These are phyloP conservation scores for Drosophila diplacantha DNA, from an alignment of 2,888 invertebrate genomes.

Conservation along the genomic window DNA sequence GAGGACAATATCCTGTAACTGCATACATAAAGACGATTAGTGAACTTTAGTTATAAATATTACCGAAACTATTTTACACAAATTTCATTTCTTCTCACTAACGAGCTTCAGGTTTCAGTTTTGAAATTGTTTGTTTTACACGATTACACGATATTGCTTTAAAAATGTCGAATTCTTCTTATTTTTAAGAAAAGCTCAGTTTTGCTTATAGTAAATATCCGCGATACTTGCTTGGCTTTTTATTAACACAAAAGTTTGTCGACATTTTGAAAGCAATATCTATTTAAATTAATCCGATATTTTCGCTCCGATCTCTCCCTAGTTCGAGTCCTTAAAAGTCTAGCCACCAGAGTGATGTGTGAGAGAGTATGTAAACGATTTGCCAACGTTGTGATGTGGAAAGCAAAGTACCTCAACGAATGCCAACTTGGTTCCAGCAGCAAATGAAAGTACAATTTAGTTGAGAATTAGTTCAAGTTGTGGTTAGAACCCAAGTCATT, in stretches of 20 bases:
- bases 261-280: neutral
- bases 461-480: conserved; percentile 49
- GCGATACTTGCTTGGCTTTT: neutral
- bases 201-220: neutral
- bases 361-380: conserved; percentile 27
- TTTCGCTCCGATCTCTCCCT: neutral
- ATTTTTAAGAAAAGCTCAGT: too few species aligned
- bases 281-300: neutral
- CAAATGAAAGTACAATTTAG: conserved; percentile 68
- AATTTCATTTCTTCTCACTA: too few species aligned
- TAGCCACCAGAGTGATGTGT: conserved; percentile 10
- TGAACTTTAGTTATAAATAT: neutral
- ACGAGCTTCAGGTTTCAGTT: neutral
- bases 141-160: too few species aligned
- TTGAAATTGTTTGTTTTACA: too few species aligned
- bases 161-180: too few species aligned
- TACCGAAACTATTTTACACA: neutral
- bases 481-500: conserved; percentile 7
- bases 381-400: conserved; percentile 59
- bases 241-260: neutral
- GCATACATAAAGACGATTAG: neutral
- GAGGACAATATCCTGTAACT: neutral
- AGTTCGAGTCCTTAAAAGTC: neutral
- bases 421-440: conserved; percentile 62
- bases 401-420: conserved; percentile 64